These are phyloP conservation scores for Odontocolon sp. DNA, from an alignment of 2,888 invertebrate genomes.

Conservation along the genomic window DNA sequence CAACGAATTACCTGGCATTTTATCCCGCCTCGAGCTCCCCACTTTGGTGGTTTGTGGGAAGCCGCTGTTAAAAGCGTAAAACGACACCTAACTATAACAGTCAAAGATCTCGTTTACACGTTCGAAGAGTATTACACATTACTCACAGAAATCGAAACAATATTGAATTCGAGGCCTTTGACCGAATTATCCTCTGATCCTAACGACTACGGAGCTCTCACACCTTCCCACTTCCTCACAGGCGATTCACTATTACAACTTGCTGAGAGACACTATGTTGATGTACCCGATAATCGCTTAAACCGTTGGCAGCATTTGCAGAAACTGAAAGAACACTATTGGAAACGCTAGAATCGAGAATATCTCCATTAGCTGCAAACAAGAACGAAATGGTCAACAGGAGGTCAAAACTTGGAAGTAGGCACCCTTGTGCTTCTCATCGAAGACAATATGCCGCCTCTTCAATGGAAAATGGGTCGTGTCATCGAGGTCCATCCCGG, in stretches of 20 bases:
- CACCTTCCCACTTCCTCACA: constrained; percentile 70
- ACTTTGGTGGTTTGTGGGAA: constrained; percentile 12
- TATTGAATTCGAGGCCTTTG: constrained; percentile 59
- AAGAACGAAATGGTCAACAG: constrained; percentile 37
- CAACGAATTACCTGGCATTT: background rate
- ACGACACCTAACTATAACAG: constrained; percentile 38
- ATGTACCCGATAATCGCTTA: too few species aligned
- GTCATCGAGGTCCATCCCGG: constrained; percentile 2
- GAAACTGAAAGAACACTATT: constrained; percentile 54
- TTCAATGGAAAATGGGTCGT: background rate
- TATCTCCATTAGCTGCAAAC: constrained; percentile 48
- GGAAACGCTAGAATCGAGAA: constrained; percentile 40
- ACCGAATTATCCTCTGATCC: constrained; percentile 46
- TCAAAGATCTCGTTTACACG: constrained; percentile 47
- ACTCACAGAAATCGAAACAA: constrained; percentile 59
- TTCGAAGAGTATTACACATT: too few species aligned
- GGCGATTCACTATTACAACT: constrained; percentile 52
- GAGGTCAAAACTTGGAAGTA: background rate
- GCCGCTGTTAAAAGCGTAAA: constrained; percentile 3
- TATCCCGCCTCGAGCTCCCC: constrained; percentile 9
- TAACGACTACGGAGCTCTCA: constrained; percentile 59
- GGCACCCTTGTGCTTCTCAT: constrained; percentile 43
- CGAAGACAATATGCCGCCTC: constrained; percentile 15
- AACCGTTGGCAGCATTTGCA: too few species aligned
- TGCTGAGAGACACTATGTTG: constrained; percentile 51